phyloP scores from a whole-genome alignment of 2,888 invertebrate species.

The Perizoma flavofasciatum region DNA sequence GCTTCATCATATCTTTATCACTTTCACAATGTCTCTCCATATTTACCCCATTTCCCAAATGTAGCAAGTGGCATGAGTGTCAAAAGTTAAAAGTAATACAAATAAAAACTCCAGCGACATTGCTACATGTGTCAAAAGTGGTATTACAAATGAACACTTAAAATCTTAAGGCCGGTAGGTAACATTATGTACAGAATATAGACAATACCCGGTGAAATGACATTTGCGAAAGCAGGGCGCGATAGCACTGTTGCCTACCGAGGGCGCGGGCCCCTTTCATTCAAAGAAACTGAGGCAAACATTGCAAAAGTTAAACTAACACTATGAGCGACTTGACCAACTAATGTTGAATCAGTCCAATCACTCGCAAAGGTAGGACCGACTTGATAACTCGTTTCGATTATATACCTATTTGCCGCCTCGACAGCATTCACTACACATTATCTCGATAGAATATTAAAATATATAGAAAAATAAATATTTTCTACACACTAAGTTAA shows the following conservation, averaged over 20 bases:
- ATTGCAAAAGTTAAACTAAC: slow-evolving; percentile 31
- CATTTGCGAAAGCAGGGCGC: slow-evolving; percentile 72
- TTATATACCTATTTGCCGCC: slow-evolving; percentile 69
- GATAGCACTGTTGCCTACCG: slow-evolving; percentile 43
- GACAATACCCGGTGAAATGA: slow-evolving; percentile 76
- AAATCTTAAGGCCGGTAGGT: slow-evolving; percentile 77
- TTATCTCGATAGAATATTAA: slow-evolving; percentile 82
- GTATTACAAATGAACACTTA: slow-evolving; percentile 84
- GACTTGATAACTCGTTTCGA: slow-evolving; percentile 52
- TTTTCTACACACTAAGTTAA: slow-evolving; percentile 82
- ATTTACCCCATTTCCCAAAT: slow-evolving; percentile 87
- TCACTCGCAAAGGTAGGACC: slow-evolving; percentile 49
- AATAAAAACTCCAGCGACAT: slow-evolving; percentile 76
- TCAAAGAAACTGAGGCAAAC: slow-evolving; percentile 21
- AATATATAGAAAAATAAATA: slow-evolving; percentile 81
- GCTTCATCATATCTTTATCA: slow-evolving; percentile 84
- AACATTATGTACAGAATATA: slow-evolving; percentile 80
- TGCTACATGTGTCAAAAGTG: slow-evolving; percentile 85
- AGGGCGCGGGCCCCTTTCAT: slow-evolving; percentile 33
- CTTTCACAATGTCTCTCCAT: slow-evolving; percentile 88
- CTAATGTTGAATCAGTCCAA: slow-evolving; percentile 15
- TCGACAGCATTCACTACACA: slow-evolving; percentile 82
- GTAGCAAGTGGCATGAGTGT: slow-evolving; percentile 82
- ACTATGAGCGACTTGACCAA: slow-evolving; percentile 22
- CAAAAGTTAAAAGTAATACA: slow-evolving; percentile 74